phyloP scores from a whole-genome alignment of 2,113 vertebrate species.

The Eidolon helvum region DNA sequence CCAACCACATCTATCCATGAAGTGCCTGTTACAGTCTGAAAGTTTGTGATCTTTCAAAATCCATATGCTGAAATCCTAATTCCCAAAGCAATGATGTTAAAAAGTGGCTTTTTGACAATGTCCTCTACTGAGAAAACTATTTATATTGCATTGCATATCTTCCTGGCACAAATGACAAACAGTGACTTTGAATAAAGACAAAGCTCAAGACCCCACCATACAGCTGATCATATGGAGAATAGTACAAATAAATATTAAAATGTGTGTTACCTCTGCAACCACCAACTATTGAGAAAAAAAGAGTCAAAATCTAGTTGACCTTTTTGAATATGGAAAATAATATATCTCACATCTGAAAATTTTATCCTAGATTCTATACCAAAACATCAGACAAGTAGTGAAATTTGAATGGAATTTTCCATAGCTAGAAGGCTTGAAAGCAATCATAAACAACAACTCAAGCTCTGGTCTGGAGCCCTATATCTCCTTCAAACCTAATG shows the following conservation, averaged over 20 bases:
- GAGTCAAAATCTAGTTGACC: not conserved
- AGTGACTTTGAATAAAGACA: not conserved
- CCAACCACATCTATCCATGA: not conserved
- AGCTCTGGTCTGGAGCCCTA: not conserved
- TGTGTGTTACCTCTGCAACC: not conserved
- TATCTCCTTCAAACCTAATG: not conserved
- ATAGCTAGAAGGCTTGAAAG: not conserved
- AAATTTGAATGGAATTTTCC: not conserved
- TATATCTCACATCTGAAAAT: not conserved
- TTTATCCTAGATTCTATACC: not conserved
- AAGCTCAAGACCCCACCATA: not conserved
- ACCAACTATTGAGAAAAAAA: not conserved
- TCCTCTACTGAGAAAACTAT: not conserved
- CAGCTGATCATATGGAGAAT: not conserved
- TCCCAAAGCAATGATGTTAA: not conserved
- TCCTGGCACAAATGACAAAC: not conserved
- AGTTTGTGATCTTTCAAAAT: not conserved
- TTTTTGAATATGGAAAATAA: not conserved
- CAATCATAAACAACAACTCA: not conserved
- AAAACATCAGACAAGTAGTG: not conserved
- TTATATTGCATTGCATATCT: not conserved
- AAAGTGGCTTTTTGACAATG: not conserved
- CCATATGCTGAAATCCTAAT: not conserved
- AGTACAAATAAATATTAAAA: not conserved
- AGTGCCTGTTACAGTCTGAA: not conserved